Evolutionary conservation across 2,888 invertebrate species (phyloP), one percentile per base, ranked within the genome.

Genomic region (Melieria crassipennis): DNA sequence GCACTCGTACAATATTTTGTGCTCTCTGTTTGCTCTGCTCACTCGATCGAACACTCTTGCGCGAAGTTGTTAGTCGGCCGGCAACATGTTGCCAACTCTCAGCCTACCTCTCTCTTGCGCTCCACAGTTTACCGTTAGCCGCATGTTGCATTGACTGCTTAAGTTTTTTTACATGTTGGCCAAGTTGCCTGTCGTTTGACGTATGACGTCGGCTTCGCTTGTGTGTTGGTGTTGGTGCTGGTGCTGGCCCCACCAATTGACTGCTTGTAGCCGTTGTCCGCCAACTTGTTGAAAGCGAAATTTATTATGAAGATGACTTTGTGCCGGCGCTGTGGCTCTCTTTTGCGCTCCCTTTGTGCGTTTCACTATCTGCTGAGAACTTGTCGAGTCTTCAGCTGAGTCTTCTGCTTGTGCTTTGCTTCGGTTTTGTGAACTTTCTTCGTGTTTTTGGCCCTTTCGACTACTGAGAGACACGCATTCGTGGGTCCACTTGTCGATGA

Each of bases 251-350:
- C 30, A 30, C 30, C 30, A 30, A 30, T 30, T 30, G 30, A 30
- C 30, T 30, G 30, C 45, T 47, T 46, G 48, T 46, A 63, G 57
- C 60, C 43, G 50, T 43, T 67, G 67, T 67, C 69, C 73, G 70
- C 79, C 79, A 82, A 85, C 84, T 86, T 85, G 85, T 85, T 84
- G 85, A 85, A 85, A 85, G 85, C 85, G 85, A 85, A 85, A 85
- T 84, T 85, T 79, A 77, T 79, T 69, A 63, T 63, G 73, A 65
- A 64, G 56, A 58, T 60, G 58, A 30, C 30, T 30, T 30, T 30
- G 30, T 30, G 30, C 30, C 30, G 30, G 30, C 13, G 13, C 48
- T 13, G 48, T 70, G 52, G 52, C 10, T 50, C 50, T 50, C 6
- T 11, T 13, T 50, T 50, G 10, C 11, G 10, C 11, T 52, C 52